phyloP scores from a whole-genome alignment of 1,140 invertebrate species.

The Brachionus asplanchnoidis region DNA sequence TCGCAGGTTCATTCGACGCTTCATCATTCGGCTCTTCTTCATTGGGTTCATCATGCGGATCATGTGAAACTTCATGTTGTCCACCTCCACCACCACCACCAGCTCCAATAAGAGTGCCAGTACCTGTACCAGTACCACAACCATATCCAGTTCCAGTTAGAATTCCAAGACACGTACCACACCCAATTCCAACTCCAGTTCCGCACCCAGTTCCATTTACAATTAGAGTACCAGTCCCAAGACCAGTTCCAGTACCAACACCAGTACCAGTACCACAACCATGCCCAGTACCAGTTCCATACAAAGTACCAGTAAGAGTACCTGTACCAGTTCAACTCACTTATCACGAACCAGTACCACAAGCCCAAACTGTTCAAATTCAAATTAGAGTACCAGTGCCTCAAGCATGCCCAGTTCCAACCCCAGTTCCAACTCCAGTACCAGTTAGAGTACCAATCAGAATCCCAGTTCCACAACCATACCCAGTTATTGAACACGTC shows the following conservation, averaged over 20 bases:
- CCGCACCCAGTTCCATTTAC: background rate
- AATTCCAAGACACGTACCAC: background rate
- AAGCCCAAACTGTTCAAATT: background rate
- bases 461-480: background rate
- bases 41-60: background rate
- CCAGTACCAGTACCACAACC: background rate
- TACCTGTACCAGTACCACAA: constrained; percentile 6
- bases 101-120: background rate
- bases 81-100: background rate
- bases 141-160: background rate
- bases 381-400: background rate
- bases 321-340: background rate
- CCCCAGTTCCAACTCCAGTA: background rate
- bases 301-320: background rate
- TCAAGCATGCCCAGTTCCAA: background rate
- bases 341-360: background rate
- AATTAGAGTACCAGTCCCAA: background rate
- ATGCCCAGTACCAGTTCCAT: background rate
- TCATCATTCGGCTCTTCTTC: background rate
- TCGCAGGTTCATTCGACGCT: background rate
- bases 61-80: background rate
- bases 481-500: background rate
- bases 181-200: background rate
- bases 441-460: background rate
- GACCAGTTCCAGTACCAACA: background rate